phyloP scores from a whole-genome alignment of 2,797 vertebrate genomes.

The Emydoidea blandingii region DNA sequence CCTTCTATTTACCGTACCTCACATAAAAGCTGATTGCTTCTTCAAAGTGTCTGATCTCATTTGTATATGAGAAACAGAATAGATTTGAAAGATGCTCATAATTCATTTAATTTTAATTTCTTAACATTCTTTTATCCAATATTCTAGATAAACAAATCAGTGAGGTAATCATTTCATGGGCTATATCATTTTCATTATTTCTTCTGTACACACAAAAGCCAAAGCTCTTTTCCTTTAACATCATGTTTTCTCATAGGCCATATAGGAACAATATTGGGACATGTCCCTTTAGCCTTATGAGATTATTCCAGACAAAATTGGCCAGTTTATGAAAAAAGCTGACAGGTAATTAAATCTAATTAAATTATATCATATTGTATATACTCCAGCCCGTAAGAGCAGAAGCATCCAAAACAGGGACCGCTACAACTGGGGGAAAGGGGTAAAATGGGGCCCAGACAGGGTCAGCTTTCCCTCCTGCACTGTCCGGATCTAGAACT shows the following conservation, averaged over 20 bases:
- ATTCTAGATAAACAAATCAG: conserved; percentile 75
- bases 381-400: too few relatives aligned
- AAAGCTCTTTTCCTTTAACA: conserved; percentile 49
- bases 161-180: conserved; percentile 66
- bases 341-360: neutral
- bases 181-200: conserved; percentile 67
- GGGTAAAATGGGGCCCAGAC: neutral
- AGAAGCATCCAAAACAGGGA: neutral
- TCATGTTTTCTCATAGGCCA: neutral
- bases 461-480: neutral
- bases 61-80: conserved; percentile 75
- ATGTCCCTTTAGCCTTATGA: neutral
- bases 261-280: neutral
- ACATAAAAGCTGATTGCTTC: conserved; percentile 76
- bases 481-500: neutral
- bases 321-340: neutral
- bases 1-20: conserved; percentile 71
- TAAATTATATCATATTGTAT: neutral
- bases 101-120: conserved; percentile 78
- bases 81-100: conserved; percentile 79
- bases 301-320: neutral
- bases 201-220: conserved; percentile 41
- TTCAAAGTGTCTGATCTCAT: conserved; percentile 77
- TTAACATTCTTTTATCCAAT: conserved; percentile 72
- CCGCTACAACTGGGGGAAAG: neutral